Evolutionary conservation across 2,888 invertebrate species (phyloP).

Genomic region (Volucella bombylans): DNA sequence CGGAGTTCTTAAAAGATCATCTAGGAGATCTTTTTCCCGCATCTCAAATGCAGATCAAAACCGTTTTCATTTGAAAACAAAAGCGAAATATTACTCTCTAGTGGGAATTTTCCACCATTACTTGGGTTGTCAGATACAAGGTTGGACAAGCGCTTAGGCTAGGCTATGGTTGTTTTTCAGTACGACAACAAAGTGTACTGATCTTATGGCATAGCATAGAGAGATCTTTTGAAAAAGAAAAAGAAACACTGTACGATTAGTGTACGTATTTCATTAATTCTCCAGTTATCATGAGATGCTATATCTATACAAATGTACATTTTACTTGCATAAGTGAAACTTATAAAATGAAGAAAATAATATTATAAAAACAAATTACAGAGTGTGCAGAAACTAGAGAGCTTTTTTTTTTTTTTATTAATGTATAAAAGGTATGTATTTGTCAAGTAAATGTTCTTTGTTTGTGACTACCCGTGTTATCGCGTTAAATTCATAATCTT

Average conservation of each 20-base stretch:
- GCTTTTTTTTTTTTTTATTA: slow-evolving; percentile 31
- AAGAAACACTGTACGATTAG: not conserved
- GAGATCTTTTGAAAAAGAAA: slow-evolving; percentile 14
- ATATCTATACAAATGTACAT: not conserved
- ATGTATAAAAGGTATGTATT: slow-evolving; percentile 16
- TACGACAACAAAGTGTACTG: slow-evolving; percentile 24
- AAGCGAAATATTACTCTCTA: no score
- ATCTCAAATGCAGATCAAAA: no score
- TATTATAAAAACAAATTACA: not conserved
- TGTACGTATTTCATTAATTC: slow-evolving; percentile 14
- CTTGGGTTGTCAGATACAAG: not conserved
- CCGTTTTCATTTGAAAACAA: no score
- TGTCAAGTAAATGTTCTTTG: slow-evolving; percentile 60
- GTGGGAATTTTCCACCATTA: not conserved
- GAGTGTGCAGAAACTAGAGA: slow-evolving; percentile 8
- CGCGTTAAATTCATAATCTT: slow-evolving; percentile 47
- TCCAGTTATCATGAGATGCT: slow-evolving; percentile 30
- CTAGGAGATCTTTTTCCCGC: no score
- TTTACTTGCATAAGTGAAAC: not conserved
- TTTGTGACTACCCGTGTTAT: slow-evolving; percentile 48
- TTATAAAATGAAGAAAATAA: slow-evolving; percentile 8
- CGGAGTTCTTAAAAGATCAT: no score
- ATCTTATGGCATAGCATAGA: slow-evolving; percentile 26
- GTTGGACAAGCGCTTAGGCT: not conserved
- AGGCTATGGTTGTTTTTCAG: slow-evolving; percentile 3